phyloP scores from a whole-genome alignment of 2,888 invertebrate genomes.

The Campoplex nolae region DNA sequence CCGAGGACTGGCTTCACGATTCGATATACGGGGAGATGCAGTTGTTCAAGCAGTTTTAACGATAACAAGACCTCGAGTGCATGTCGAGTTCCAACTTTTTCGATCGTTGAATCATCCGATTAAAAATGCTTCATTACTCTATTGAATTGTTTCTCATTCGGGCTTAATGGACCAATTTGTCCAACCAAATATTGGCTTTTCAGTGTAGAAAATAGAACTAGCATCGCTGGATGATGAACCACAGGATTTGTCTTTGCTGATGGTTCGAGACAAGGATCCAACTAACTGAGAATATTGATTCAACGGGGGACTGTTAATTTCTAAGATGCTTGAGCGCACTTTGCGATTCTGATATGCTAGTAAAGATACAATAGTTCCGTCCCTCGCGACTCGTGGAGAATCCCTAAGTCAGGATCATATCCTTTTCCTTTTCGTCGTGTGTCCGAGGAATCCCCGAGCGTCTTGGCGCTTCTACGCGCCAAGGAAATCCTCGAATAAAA shows the following conservation, averaged over 20 bases:
- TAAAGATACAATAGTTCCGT: slow-evolving; percentile 40
- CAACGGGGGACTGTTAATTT: not conserved
- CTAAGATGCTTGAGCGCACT: slow-evolving; percentile 4
- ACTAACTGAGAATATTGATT: slow-evolving; percentile 12
- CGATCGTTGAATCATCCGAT: not conserved
- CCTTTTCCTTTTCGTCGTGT: slow-evolving; percentile 15
- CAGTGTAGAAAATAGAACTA: too few relatives aligned
- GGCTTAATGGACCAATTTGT: not conserved
- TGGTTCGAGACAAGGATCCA: not conserved
- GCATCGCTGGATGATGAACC: not conserved
- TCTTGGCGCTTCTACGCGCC: slow-evolving; percentile 30
- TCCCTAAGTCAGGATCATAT: slow-evolving; percentile 15
- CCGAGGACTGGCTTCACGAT: not conserved
- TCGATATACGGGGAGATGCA: slow-evolving; percentile 17
- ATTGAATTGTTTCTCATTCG: not conserved
- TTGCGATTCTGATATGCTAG: slow-evolving; percentile 9
- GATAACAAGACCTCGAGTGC: not conserved
- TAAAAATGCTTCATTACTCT: not conserved
- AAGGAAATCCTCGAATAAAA: not conserved
- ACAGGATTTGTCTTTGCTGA: not conserved
- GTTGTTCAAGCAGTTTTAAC: slow-evolving; percentile 26
- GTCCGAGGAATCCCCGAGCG: slow-evolving; percentile 54
- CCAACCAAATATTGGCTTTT: too few relatives aligned
- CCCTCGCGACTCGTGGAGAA: slow-evolving; percentile 49
- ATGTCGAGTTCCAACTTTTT: not conserved